Evolutionary conservation across 2,113 vertebrate species (phyloP).

Genomic region (Chaetura pelagica): DNA sequence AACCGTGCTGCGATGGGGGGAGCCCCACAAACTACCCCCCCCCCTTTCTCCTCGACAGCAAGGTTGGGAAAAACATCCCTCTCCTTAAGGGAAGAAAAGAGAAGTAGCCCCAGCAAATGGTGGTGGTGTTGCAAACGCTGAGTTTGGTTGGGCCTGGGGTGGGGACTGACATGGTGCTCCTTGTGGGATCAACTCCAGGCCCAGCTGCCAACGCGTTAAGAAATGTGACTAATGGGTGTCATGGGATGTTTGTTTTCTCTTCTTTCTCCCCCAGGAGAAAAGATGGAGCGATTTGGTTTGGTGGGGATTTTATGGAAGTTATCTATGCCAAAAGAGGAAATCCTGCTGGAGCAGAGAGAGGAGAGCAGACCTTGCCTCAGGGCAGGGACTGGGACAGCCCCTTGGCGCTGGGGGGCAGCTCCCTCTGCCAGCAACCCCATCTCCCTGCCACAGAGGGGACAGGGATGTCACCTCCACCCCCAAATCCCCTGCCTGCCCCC

Average conservation of each 20-base stretch:
- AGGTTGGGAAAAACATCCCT: fast-evolving
- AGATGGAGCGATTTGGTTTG: neutral
- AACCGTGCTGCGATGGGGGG: fast-evolving
- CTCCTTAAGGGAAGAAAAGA: neutral
- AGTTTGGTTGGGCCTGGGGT: neutral
- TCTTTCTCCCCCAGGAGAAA: neutral
- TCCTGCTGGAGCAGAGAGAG: neutral
- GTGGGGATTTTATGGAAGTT: neutral
- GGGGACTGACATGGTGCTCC: fast-evolving
- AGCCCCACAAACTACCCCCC: fast-evolving
- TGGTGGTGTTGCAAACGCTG: fast-evolving
- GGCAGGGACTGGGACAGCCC: neutral
- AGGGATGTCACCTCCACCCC: neutral
- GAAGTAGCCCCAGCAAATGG: neutral
- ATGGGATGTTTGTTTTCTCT: neutral
- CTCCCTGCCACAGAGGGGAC: fast-evolving
- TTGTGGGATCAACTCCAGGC: fast-evolving
- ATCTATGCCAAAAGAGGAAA: neutral
- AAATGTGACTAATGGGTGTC: neutral
- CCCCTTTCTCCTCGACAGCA: neutral
- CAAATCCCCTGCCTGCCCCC: neutral
- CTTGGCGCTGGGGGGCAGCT: neutral
- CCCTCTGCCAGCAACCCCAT: fast-evolving
- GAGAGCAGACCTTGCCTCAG: fast-evolving
- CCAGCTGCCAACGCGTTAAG: fast-evolving